These are phyloP conservation scores for Melieria picta DNA, from an alignment of 2,888 invertebrate genomes.

Conservation along the genomic window DNA sequence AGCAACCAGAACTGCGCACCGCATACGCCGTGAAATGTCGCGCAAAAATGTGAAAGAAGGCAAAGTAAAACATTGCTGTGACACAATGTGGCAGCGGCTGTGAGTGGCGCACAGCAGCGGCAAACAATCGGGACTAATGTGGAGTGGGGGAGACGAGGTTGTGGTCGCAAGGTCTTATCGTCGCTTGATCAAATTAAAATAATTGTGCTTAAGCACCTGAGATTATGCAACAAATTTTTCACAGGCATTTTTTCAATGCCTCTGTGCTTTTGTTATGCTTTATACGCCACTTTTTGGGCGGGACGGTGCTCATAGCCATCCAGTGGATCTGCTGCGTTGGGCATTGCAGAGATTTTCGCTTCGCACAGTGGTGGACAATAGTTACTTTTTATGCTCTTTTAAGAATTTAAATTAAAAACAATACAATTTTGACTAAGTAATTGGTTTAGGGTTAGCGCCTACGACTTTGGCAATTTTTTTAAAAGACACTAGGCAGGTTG, in stretches of 20 bases:
- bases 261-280: constrained; percentile 3
- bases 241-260: not conserved
- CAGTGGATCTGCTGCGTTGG: not conserved
- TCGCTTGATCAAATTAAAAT: constrained; percentile 49
- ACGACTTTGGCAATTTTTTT: not conserved
- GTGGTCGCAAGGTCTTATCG: constrained; percentile 39
- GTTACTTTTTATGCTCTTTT: not conserved
- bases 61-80: not conserved
- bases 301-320: not conserved
- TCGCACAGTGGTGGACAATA: not conserved
- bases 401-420: not conserved
- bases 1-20: not conserved
- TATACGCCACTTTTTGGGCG: not conserved
- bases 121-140: not conserved
- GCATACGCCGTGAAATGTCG: not conserved
- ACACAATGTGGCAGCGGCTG: not conserved
- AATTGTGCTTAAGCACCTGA: constrained; percentile 48
- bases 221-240: constrained; percentile 40
- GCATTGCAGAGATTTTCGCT: not conserved
- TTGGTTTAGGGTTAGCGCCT: not conserved
- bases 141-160: not conserved
- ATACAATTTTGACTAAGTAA: not conserved
- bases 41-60: not conserved
- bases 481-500: no score
- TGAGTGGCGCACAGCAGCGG: not conserved